Percentiles rank a stretch among this genome's conserved stretches.
Evolutionary conservation across 2,113 vertebrate genomes (phyloP).

Genomic region (Rostratula benghalensis): DNA sequence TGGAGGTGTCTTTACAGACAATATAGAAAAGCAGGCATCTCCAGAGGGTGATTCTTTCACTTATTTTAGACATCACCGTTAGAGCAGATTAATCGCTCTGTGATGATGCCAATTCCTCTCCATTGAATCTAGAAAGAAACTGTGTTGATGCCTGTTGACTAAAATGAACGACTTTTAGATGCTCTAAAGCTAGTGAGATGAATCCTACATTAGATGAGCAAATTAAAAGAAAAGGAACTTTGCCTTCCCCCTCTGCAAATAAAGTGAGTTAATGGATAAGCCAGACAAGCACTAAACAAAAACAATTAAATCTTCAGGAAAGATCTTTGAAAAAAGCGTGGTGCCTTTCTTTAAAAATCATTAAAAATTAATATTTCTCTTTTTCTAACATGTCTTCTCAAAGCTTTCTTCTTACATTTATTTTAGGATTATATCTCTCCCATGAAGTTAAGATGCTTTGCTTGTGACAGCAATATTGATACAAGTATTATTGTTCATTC

Average conservation of each 20-base stretch:
- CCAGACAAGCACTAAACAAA: background rate
- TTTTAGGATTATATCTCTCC: background rate
- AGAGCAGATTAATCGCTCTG: background rate
- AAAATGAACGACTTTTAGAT: slow-evolving; percentile 9
- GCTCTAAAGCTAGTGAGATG: background rate
- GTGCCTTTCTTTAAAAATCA: background rate
- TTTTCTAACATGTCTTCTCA: background rate
- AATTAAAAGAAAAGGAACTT: slow-evolving; percentile 1
- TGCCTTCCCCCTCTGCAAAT: background rate
- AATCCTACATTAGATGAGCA: background rate
- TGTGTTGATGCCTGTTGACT: background rate
- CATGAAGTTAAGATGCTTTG: background rate
- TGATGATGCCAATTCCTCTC: background rate
- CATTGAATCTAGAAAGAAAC: background rate
- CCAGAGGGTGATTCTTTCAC: slow-evolving; percentile 10
- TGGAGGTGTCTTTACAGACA: background rate
- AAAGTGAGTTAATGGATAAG: background rate
- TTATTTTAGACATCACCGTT: background rate
- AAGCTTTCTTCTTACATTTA: background rate
- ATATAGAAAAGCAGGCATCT: background rate
- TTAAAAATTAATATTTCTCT: background rate
- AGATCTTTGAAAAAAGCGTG: background rate
- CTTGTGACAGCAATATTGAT: background rate
- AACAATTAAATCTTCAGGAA: background rate
- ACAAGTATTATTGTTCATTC: background rate